Base-by-base conservation (phyloP, 1,140 invertebrate genomes). In the Prorops nasuta region DNA sequence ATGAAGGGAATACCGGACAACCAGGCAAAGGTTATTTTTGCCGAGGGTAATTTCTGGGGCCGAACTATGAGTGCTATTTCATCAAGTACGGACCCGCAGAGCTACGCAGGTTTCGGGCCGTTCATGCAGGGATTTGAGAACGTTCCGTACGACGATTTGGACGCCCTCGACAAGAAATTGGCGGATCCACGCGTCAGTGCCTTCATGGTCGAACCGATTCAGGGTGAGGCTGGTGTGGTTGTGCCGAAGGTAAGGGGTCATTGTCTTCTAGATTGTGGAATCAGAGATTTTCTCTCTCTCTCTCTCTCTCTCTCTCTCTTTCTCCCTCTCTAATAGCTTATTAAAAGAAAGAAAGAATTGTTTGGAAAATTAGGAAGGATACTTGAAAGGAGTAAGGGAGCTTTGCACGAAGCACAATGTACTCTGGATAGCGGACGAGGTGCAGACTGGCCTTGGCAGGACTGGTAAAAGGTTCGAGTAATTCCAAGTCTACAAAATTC, bases 191-290 rank as follows among this genome's bases (percentile, higher is more conserved):
- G 86, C 56, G 90, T 96, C 3, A 92, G 92, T 63, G 94, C 91
- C 3, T 99, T 96, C 68, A 99, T 99, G 96, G 92, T 98, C 7
- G 98, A 99, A 70, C 97, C 98, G 0, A 98, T 99, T 57, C 97
- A 99, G 80, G 98, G 97, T 0, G 97, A 99, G 79, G 96, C 96
- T 22, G 97, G 97, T 1, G 94, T 98, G 1, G 84, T 96, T 1
- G 91, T 99, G 1, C 97, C 97, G 0, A 69, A 71, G 62, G 75
- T 77, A 55, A 51, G 8, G 8, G 17, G 14, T 37, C n/a, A n/a
- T n/a, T n/a, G n/a, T n/a, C n/a, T n/a, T n/a, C n/a, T n/a, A n/a
- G n/a, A n/a, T n/a, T n/a, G n/a, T n/a, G n/a, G n/a, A n/a, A n/a
- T n/a, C n/a, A n/a, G n/a, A n/a, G n/a, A n/a, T n/a, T n/a, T n/a